Percentiles rank a stretch among this genome's conserved stretches.
Conservation (phyloP, 2,113 vertebrate genomes). For the Thomomys bottae region DNA sequence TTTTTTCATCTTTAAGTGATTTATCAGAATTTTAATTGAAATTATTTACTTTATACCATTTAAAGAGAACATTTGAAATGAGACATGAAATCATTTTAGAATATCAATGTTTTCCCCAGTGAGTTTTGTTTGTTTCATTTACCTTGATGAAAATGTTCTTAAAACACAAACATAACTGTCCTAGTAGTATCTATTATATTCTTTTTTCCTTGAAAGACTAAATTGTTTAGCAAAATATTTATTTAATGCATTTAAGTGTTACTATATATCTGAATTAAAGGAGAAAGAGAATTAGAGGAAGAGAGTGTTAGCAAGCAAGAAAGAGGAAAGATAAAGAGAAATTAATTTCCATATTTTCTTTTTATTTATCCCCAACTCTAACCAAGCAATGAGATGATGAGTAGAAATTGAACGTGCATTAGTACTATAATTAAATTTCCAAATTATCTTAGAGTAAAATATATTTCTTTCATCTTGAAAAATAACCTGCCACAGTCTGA, state of each 20-base stretch:
- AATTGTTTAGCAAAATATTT: neutral
- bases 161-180: neutral
- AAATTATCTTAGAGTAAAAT: neutral
- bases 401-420: neutral
- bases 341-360: neutral
- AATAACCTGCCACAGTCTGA: neutral
- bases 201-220: neutral
- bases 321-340: too few relatives aligned
- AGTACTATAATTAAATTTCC: neutral
- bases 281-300: neutral
- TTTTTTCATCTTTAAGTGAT: slow-evolving; percentile 38
- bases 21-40: slow-evolving; percentile 43
- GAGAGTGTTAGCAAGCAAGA: too few relatives aligned
- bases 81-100: slow-evolving; percentile 9
- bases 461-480: neutral
- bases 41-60: neutral
- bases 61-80: slow-evolving; percentile 23
- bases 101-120: neutral
- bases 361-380: neutral
- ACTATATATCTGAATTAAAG: neutral
- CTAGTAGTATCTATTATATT: neutral
- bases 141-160: neutral
- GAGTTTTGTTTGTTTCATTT: neutral
- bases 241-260: neutral
- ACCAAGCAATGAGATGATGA: neutral